Evolutionary conservation across 2,888 invertebrate genomes (phyloP).

Genomic region (Hermaeophaga mercurialis): DNA sequence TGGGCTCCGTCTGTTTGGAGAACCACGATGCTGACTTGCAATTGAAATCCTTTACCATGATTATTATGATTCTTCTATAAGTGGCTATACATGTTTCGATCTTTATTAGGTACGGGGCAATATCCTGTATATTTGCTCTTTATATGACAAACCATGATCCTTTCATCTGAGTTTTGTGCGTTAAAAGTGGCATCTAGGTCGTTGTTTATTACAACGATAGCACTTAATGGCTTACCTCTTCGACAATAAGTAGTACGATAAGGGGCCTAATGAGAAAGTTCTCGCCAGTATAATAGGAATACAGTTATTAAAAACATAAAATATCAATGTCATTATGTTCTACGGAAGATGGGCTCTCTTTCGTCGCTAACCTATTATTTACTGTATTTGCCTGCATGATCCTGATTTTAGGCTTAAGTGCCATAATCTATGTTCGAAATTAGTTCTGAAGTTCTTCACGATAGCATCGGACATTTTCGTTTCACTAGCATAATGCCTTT

Average conservation of each 20-base stretch:
- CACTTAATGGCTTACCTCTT: not conserved
- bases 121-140: not conserved
- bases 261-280: no score
- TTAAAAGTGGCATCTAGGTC: not conserved
- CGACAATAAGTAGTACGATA: no score
- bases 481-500: not conserved
- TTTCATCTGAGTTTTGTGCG: not conserved
- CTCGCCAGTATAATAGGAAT: not conserved
- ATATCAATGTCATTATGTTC: not conserved
- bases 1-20: not conserved
- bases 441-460: not conserved
- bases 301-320: not conserved
- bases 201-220: not conserved
- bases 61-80: not conserved
- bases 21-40: not conserved
- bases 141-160: not conserved
- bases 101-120: not conserved
- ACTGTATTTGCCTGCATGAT: not conserved
- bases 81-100: not conserved
- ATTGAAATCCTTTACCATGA: not conserved
- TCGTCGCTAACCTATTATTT: not conserved
- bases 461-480: not conserved
- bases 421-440: not conserved
- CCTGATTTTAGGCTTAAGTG: not conserved
- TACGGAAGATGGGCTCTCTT: not conserved